Percentiles rank a stretch among this genome's conserved stretches.
phyloP scores from a whole-genome alignment of 1,140 invertebrate species.

The Ctenoplectra terminalis region DNA sequence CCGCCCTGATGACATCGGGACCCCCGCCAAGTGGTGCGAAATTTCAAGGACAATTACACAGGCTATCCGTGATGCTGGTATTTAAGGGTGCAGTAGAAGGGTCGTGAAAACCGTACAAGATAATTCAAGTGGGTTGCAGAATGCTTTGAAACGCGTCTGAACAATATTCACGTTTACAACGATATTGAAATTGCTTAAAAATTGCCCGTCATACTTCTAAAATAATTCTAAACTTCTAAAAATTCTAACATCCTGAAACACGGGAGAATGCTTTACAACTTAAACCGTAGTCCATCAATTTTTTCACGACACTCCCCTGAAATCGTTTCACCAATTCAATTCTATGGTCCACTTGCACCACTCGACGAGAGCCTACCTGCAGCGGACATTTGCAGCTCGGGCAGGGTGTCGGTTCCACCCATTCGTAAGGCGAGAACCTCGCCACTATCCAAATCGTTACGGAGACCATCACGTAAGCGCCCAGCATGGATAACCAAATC shows the following conservation, averaged over 20 bases:
- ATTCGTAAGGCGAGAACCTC: constrained; percentile 88
- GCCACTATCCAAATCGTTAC: constrained; percentile 89
- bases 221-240: too few species aligned
- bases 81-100: background rate
- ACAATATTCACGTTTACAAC: too few species aligned
- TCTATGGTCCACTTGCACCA: constrained; percentile 58
- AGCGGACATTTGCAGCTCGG: constrained; percentile 80
- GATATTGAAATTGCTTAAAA: too few species aligned
- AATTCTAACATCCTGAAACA: too few species aligned
- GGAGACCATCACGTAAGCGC: constrained; percentile 87
- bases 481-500: constrained; percentile 88
- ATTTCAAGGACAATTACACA: constrained; percentile 78
- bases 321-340: background rate
- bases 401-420: constrained; percentile 86
- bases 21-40: constrained; percentile 81
- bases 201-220: too few species aligned
- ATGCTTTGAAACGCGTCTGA: too few species aligned
- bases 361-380: constrained; percentile 80
- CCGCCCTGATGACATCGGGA: constrained; percentile 76
- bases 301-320: background rate
- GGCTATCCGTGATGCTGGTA: background rate
- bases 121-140: too few species aligned
- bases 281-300: background rate
- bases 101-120: constrained; percentile 2
- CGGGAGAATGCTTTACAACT: too few species aligned